Base-by-base conservation (phyloP, 2,113 vertebrate genomes). In the Salminus brasiliensis region DNA sequence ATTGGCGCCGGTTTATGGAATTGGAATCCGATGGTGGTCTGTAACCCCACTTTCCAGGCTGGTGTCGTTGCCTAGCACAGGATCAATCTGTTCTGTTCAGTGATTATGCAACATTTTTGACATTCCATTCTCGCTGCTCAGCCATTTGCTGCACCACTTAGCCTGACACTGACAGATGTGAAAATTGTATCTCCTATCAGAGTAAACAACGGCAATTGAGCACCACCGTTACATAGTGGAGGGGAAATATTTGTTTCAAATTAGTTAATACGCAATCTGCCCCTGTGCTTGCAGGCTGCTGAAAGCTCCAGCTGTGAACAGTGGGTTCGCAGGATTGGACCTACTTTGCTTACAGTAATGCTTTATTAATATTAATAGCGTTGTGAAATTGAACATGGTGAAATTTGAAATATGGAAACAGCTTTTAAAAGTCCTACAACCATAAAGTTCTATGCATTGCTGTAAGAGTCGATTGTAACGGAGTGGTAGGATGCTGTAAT, bases 131-230 rank as follows among this genome's bases (percentile, higher is more conserved):
- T 85, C 79, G 70, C 82, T 80, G 80, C 82, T 89, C 83, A 84
- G 85, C 88, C 88, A 90, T 91, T 92, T 92, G 85, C 88, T 89
- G 91, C 90, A 90, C 86, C 87, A 88, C 89, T 93, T 89, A 88
- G 87, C 87, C 86, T 84, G 90, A 91, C 88, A 88, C 87, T 84
- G 90, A 92, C 89, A 92, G 91, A 91, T 81, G 89, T 90, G 87
- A 91, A 91, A 90, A 87, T 91, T 90, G 86, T 85, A 89, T 88
- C 87, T 90, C 84, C 81, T 87, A 84, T 86, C 79, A 84, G 88
- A 86, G 86, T 91, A 87, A 88, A 87, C 88, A 88, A 85, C 84
- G 87, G 88, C 88, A 88, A 89, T 89, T 88, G 89, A 67, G 81
- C 82, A 87, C 76, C 29, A 52, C 79, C 70, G 67, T 76, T 84